Conservation (phyloP, 2,113 vertebrate genomes). For the Macrotus californicus region DNA sequence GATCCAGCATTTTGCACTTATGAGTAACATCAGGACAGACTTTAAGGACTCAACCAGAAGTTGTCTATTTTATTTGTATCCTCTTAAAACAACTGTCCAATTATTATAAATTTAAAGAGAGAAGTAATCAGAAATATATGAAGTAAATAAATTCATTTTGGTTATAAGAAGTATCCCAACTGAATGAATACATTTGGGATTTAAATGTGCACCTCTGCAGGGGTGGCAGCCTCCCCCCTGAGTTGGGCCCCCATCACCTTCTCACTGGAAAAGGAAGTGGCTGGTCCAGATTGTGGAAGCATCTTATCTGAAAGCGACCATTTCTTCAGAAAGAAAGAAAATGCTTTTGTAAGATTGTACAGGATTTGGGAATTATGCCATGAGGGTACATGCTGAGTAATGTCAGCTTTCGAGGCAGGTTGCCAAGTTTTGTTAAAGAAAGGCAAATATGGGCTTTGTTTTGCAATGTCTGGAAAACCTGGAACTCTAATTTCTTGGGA, state of each 20-base stretch:
- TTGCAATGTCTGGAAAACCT: constrained; percentile 23
- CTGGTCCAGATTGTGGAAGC: constrained; percentile 9
- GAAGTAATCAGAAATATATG: not conserved
- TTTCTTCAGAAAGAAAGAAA: constrained; percentile 37
- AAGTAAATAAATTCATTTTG: not conserved
- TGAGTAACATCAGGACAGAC: not conserved
- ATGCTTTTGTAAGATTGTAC: not conserved
- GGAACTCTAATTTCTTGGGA: constrained; percentile 57
- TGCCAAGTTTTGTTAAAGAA: constrained; percentile 56
- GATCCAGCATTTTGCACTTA: not conserved
- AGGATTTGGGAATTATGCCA: constrained; percentile 35
- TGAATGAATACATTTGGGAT: not conserved
- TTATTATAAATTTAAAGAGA: not conserved
- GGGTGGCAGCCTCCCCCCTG: not conserved
- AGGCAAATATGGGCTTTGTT: constrained; percentile 45
- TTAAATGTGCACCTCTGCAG: not conserved
- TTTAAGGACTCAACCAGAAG: not conserved
- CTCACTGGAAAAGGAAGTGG: constrained; percentile 1
- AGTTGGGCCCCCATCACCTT: not conserved
- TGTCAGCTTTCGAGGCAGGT: constrained; percentile 40
- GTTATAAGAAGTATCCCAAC: not conserved
- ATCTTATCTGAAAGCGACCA: constrained; percentile 29
- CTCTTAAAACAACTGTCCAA: not conserved
- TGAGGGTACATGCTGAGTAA: constrained; percentile 32
- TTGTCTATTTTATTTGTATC: not conserved